phyloP scores from a whole-genome alignment of 2,113 vertebrate genomes.

The Scomber scombrus region DNA sequence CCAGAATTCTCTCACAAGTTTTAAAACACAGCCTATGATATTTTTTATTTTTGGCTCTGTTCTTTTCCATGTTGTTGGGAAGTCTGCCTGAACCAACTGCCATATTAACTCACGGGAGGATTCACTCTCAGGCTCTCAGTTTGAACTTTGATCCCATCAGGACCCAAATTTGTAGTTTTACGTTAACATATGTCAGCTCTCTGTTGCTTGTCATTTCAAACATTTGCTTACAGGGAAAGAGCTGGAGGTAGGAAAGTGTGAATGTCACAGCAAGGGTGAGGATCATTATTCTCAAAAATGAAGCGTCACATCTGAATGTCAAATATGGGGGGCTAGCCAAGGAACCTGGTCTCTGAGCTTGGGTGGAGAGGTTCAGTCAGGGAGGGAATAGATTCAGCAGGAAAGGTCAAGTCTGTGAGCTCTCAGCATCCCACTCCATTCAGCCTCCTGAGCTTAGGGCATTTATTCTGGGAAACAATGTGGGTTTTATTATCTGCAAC shows the following conservation, averaged over 20 bases:
- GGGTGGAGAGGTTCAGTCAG: constrained; percentile 69
- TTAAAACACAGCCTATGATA: constrained; percentile 27
- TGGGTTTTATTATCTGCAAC: constrained; percentile 84
- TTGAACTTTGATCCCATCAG: constrained; percentile 17
- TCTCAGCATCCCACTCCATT: constrained; percentile 72
- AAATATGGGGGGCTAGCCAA: constrained; percentile 56
- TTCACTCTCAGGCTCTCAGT: neutral
- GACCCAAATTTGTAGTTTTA: constrained; percentile 1
- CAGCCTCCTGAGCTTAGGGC: constrained; percentile 74
- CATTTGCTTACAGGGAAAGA: constrained; percentile 48
- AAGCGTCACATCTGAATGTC: constrained; percentile 71
- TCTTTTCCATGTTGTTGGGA: constrained; percentile 31
- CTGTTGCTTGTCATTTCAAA: constrained; percentile 57
- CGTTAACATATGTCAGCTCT: constrained; percentile 24
- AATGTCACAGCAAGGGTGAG: constrained; percentile 73
- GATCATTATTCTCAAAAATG: constrained; percentile 67
- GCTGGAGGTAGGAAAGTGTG: constrained; percentile 43
- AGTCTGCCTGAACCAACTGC: constrained; percentile 36
- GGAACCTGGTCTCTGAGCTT: constrained; percentile 64
- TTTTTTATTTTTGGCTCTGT: constrained; percentile 30
- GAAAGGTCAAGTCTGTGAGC: constrained; percentile 79
- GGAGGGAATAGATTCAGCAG: constrained; percentile 70
- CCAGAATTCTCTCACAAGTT: constrained; percentile 23
- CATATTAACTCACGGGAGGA: neutral
- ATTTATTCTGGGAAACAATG: constrained; percentile 81